phyloP scores from a whole-genome alignment of 2,113 vertebrate genomes.

The Hemibates koningsi region DNA sequence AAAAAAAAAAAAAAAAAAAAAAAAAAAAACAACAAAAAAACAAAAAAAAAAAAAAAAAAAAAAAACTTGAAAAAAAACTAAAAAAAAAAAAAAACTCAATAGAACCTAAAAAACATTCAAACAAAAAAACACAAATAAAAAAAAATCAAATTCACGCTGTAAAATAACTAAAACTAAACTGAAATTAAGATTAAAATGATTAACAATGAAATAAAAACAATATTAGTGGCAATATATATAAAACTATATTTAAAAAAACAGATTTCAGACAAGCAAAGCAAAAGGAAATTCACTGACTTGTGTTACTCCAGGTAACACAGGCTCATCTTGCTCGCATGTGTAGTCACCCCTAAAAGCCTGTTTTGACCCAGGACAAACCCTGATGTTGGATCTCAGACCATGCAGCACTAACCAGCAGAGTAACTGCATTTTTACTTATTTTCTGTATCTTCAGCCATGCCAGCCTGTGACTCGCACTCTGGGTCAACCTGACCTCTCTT shows the following conservation, averaged over 20 bases:
- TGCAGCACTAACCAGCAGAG: neutral
- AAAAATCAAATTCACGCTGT: neutral
- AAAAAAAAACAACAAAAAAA: no score
- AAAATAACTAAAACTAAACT: neutral
- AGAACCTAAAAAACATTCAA: neutral
- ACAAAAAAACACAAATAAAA: neutral
- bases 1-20: no score
- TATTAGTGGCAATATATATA: neutral
- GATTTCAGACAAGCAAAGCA: neutral
- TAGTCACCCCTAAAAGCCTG: neutral
- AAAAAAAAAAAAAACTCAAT: neutral
- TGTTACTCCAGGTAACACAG: neutral
- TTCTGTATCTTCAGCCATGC: neutral
- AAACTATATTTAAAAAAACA: neutral
- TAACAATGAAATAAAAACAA: neutral
- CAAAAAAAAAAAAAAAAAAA: no score
- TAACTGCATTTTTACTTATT: neutral
- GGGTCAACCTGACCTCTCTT: neutral
- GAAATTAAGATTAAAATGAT: neutral
- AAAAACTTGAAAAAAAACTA: no score
- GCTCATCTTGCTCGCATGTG: neutral
- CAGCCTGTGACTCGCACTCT: neutral
- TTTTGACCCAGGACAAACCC: neutral
- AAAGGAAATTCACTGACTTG: neutral
- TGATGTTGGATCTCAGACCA: neutral